Conservation (phyloP, 2,797 vertebrate genomes). For the Tamandua tetradactyla region DNA sequence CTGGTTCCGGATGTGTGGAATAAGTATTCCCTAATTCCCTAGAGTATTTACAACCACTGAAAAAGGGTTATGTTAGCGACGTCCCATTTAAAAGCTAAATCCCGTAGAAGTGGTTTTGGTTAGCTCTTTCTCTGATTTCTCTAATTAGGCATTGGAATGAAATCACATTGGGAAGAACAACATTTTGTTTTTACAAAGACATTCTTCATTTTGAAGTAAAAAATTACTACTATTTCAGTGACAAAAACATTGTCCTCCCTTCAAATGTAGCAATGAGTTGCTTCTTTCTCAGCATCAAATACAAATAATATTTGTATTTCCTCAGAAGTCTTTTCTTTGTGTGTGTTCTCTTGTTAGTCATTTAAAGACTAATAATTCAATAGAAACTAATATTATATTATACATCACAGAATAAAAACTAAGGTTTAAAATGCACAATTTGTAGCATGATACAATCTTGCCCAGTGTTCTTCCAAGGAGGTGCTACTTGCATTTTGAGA, state of each 20-base stretch:
- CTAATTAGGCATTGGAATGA: neutral
- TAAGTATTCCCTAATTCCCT: neutral
- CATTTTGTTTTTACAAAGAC: slow-evolving; percentile 21
- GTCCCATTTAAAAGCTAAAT: neutral
- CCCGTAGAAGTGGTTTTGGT: slow-evolving; percentile 7
- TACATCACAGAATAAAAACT: slow-evolving; percentile 23
- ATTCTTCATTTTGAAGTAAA: slow-evolving; percentile 50
- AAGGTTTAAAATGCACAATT: neutral
- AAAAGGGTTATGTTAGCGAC: neutral
- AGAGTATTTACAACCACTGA: neutral
- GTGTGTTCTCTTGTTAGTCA: neutral
- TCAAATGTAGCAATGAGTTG: neutral
- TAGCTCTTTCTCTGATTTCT: slow-evolving; percentile 15
- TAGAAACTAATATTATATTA: neutral
- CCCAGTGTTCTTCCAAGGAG: neutral
- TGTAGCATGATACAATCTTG: neutral
- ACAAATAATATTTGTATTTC: slow-evolving; percentile 40
- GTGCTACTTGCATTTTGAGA: neutral
- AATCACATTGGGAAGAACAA: neutral
- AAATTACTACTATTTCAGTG: neutral
- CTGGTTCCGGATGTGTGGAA: neutral
- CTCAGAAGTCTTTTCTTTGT: slow-evolving; percentile 13
- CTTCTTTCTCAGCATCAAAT: neutral
- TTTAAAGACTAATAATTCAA: neutral
- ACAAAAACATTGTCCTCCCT: slow-evolving; percentile 21